phyloP scores from a whole-genome alignment of 2,797 vertebrate species.

The Bucorvus abyssinicus region DNA sequence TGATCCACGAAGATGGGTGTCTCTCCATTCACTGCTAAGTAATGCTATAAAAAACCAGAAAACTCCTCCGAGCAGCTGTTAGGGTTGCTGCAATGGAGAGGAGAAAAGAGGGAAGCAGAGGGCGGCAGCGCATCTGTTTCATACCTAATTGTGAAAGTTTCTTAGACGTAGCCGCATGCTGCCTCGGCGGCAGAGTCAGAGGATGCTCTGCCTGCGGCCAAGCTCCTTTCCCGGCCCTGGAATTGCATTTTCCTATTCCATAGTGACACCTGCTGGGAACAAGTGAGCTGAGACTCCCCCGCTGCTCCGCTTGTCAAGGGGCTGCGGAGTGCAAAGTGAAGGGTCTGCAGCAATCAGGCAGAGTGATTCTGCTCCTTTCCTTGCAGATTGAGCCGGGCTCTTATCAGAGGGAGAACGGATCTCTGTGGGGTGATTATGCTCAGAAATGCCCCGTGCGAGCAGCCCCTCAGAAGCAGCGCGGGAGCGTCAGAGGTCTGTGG shows the following conservation, averaged over 20 bases:
- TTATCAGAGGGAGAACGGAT: background rate
- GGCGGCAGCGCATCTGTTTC: background rate
- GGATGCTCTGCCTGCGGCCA: background rate
- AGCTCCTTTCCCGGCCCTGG: background rate
- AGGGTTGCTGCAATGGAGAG: background rate
- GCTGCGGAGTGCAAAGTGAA: background rate
- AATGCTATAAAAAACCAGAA: background rate
- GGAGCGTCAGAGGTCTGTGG: background rate
- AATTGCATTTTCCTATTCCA: conserved; percentile 61
- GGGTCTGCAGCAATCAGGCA: background rate
- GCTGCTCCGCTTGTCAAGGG: conserved; percentile 6
- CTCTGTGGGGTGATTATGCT: background rate
- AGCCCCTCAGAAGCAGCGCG: background rate
- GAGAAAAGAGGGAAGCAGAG: background rate
- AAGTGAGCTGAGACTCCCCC: background rate
- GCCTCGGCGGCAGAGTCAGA: background rate
- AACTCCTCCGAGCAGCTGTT: rapidly evolving
- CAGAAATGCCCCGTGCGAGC: background rate
- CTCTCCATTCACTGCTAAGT: background rate
- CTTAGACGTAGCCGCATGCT: background rate
- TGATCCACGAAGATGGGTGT: background rate
- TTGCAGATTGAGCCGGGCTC: background rate
- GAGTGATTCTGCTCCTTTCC: conserved; percentile 18
- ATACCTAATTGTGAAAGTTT: background rate
- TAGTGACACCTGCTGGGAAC: conserved; percentile 75